A percentile compares a stretch with the other conserved stretches of the same genome.
Evolutionary conservation across 2,797 vertebrate species (phyloP).

Genomic region (Chloroceryle amazona): DNA sequence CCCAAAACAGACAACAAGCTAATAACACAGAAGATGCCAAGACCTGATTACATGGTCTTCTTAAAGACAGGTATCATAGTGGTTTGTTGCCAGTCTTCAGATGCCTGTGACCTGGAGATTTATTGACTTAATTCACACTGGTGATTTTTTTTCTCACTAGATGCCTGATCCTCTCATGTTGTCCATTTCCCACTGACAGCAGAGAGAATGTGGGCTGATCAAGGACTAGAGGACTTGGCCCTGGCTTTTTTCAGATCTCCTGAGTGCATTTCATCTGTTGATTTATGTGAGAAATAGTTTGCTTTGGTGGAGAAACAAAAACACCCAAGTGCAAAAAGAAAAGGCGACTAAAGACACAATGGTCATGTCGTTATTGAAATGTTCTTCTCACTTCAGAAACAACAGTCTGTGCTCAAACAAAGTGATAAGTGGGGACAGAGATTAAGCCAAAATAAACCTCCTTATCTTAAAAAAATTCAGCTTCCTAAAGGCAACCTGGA

Average conservation of each 20-base stretch:
- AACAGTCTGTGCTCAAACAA: constrained; percentile 5
- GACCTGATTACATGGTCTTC: neutral
- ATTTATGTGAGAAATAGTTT: constrained; percentile 62
- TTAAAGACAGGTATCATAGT: neutral
- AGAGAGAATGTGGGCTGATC: neutral
- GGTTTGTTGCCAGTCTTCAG: neutral
- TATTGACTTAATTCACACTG: neutral
- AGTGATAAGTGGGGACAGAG: constrained; percentile 52
- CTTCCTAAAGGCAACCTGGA: constrained; percentile 55
- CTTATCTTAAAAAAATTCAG: constrained; percentile 64
- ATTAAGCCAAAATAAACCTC: constrained; percentile 63
- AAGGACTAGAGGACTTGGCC: neutral
- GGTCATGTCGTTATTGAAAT: neutral
- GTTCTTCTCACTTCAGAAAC: constrained; percentile 48
- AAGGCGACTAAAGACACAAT: constrained; percentile 34
- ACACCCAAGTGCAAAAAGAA: constrained; percentile 31
- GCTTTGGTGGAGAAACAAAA: constrained; percentile 54
- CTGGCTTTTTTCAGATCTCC: constrained; percentile 8
- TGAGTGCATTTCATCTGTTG: constrained; percentile 20
- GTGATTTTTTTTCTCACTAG: neutral
- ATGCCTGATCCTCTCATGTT: neutral
- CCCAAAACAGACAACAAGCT: neutral
- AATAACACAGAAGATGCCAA: neutral
- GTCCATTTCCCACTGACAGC: neutral
- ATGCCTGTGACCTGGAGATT: neutral